Evolutionary conservation across 2,888 invertebrate species (phyloP), one percentile per base, ranked within the genome.

Genomic region (Phragmatobia fuliginosa): DNA sequence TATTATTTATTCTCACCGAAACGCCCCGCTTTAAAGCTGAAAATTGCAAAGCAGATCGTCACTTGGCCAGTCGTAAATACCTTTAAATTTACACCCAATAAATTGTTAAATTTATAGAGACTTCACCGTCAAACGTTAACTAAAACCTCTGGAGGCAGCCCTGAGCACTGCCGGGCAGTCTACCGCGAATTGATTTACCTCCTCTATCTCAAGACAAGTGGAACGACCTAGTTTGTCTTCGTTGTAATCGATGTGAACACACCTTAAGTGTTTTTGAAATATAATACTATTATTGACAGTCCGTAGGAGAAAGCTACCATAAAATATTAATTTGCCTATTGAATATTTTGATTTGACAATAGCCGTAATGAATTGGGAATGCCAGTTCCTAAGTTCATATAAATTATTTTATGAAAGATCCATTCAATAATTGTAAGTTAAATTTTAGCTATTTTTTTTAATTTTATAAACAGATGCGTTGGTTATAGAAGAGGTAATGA

Each of bases 161-260:
- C 74, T 77, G 62, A 58, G 52, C 62, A 52, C 60, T 67, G 70
- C 72, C 36, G 28, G 36, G 25, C 52, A 66, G 61, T 82, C 78
- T 78, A 76, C 75, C 76, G 79, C 82, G 85, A 85, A 87, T 85
- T 85, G 87, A 86, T 85, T 85, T 81, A 80, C 67, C 77, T 74
- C 73, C 76, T 79, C 71, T 77, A 79, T 82, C 83, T 77, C 64
- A 73, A 72, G 76, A 71, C 71, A 65, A 64, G 74, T 65, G 67
- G 68, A 71, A 78, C 63, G 72, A 74, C 56, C 60, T 62, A 36
- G 69, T 73, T 73, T 73, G 66, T 69, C 58, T 68, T 41, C 65
- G 69, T 38, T 73, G 67, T 78, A 71, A 80, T 77, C 69, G 73
- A 31, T 71, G 76, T 65, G 45, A 62, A 56, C 36, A 62, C 49